Conservation (phyloP, 1,140 invertebrate genomes). For the Aphis gossypii region DNA sequence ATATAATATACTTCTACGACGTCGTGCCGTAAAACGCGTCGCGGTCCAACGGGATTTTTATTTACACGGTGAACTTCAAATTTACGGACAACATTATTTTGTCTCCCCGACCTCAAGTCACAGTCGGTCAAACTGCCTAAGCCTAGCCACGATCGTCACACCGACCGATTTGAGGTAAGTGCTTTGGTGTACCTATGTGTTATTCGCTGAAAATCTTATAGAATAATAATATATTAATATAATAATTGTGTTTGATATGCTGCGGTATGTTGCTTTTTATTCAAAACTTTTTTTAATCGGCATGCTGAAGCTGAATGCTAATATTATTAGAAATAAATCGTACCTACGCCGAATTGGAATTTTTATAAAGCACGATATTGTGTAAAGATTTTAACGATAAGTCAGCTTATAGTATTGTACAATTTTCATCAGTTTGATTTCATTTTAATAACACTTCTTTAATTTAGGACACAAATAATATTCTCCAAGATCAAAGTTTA, state of each 20-base stretch:
- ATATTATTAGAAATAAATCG: conserved; percentile 4
- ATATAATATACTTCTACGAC: neutral
- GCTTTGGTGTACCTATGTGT: neutral
- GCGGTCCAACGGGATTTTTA: neutral
- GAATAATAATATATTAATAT: too few species aligned
- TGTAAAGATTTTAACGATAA: neutral
- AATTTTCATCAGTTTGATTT: too few species aligned
- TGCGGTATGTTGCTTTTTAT: neutral
- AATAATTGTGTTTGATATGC: neutral
- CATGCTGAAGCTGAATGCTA: neutral
- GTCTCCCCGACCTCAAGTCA: too few species aligned
- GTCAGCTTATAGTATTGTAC: neutral
- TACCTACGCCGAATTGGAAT: neutral
- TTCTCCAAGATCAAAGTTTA: too few species aligned
- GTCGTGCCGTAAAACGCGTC: neutral
- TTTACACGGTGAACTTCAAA: neutral
- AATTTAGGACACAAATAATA: too few species aligned
- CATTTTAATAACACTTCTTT: too few species aligned
- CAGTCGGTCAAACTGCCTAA: neutral
- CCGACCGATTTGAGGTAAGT: neutral
- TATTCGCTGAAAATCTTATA: too few species aligned
- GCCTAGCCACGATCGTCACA: neutral
- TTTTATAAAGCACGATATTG: neutral
- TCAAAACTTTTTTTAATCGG: neutral
- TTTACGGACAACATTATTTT: neutral